Percentiles rank a stretch among this genome's conserved stretches.
Conservation (phyloP, 2,888 invertebrate genomes). For the Serrognathus titanus region DNA sequence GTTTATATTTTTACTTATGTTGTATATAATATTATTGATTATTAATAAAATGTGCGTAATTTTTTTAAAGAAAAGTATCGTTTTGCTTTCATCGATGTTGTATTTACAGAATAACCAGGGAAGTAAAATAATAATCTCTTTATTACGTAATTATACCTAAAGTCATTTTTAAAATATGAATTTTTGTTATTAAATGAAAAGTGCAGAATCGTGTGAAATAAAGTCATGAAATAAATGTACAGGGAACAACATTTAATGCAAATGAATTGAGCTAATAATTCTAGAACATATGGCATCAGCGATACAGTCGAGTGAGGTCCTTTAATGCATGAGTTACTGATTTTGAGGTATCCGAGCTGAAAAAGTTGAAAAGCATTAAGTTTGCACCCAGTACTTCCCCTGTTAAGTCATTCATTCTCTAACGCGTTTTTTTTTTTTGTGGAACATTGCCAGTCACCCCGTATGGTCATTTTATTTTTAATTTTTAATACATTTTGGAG, state of each 20-base stretch:
- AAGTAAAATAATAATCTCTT: slow-evolving; percentile 3
- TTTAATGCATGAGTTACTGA: slow-evolving; percentile 74
- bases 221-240: slow-evolving; percentile 5
- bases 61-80: not conserved
- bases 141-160: slow-evolving; percentile 1
- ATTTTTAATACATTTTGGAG: too few relatives aligned
- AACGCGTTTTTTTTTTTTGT: too few relatives aligned
- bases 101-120: not conserved
- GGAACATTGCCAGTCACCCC: too few relatives aligned
- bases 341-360: slow-evolving; percentile 74
- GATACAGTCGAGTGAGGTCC: slow-evolving; percentile 83
- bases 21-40: slow-evolving; percentile 5
- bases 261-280: slow-evolving; percentile 13
- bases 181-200: slow-evolving; percentile 12
- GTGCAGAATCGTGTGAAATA: slow-evolving; percentile 5
- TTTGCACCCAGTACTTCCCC: not conserved
- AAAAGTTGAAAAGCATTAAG: slow-evolving; percentile 40
- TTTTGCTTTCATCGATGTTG: not conserved
- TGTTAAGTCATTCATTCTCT: too few relatives aligned
- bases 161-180: slow-evolving; percentile 12
- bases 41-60: not conserved
- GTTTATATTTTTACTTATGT: slow-evolving; percentile 1
- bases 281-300: slow-evolving; percentile 53
- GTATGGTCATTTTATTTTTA: too few relatives aligned
- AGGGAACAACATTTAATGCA: slow-evolving; percentile 2